Evolutionary conservation across 2,113 vertebrate species (phyloP).

Genomic region (Dendropsophus ebraccatus): DNA sequence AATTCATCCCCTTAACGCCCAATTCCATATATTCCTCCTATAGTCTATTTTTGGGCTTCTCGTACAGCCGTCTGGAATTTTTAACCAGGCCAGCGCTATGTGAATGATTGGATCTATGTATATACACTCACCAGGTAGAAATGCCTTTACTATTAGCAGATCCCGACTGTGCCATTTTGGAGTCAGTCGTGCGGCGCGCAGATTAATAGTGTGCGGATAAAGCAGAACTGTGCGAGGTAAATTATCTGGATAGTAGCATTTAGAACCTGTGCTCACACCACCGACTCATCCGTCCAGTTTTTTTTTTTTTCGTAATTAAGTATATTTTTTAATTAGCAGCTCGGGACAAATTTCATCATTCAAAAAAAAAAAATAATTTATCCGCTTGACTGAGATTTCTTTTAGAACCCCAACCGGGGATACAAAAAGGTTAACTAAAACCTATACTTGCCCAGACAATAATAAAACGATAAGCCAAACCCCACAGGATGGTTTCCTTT

Average conservation of each 20-base stretch:
- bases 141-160: not conserved
- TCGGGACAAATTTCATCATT: not conserved
- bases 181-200: not conserved
- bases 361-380: not conserved
- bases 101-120: not conserved
- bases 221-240: not conserved
- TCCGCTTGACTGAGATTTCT: not conserved
- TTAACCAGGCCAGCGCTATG: too few species aligned
- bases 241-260: not conserved
- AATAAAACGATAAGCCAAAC: conserved; percentile 15
- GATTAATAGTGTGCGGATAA: conserved; percentile 6
- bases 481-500: conserved; percentile 37
- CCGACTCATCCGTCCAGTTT: not conserved
- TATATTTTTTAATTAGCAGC: not conserved
- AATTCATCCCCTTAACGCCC: too few species aligned
- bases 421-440: conserved; percentile 27
- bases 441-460: conserved; percentile 38
- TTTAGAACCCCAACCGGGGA: not conserved
- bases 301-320: conserved; percentile 20
- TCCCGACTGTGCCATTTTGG: not conserved
- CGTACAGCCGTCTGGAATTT: too few species aligned
- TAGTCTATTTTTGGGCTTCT: too few species aligned
- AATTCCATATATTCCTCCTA: too few species aligned
- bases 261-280: not conserved
- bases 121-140: not conserved